phyloP scores from a whole-genome alignment of 1,140 invertebrate species.

The Galleria mellonella region DNA sequence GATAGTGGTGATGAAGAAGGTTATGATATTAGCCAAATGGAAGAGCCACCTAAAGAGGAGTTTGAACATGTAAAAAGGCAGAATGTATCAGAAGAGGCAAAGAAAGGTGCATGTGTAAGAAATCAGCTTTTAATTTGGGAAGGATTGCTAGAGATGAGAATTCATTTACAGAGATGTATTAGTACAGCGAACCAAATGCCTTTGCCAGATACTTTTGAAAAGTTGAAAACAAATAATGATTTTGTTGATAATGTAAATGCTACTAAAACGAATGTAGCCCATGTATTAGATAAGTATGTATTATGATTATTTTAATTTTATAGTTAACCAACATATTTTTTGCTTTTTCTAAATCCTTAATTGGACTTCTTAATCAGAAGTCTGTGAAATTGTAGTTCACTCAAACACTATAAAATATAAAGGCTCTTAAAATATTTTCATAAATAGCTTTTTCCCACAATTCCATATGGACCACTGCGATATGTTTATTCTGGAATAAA shows the following conservation, averaged over 20 bases:
- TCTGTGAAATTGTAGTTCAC: too few relatives aligned
- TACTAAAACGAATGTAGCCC: constrained; percentile 73
- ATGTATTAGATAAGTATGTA: constrained; percentile 77
- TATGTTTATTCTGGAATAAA: too few relatives aligned
- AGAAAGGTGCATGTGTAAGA: constrained; percentile 85
- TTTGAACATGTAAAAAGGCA: constrained; percentile 75
- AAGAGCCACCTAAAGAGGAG: constrained; percentile 54
- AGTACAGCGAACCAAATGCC: constrained; percentile 85
- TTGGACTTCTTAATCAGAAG: too few relatives aligned
- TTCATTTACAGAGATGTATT: constrained; percentile 88
- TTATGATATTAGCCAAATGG: constrained; percentile 65
- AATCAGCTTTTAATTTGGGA: constrained; percentile 89
- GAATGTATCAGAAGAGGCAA: constrained; percentile 78
- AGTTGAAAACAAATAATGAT: constrained; percentile 67
- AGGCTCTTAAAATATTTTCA: too few relatives aligned
- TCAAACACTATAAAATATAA: too few relatives aligned
- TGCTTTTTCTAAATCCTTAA: background rate
- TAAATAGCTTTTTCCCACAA: too few relatives aligned
- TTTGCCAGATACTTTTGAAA: constrained; percentile 73
- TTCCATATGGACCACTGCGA: too few relatives aligned
- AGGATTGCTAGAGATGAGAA: constrained; percentile 86
- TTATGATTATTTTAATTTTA: constrained; percentile 12
- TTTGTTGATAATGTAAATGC: constrained; percentile 73
- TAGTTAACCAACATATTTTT: too few relatives aligned
- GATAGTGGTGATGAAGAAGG: constrained; percentile 53